Base-by-base conservation (phyloP, 2,797 vertebrate species). In the Myotis planiceps region DNA sequence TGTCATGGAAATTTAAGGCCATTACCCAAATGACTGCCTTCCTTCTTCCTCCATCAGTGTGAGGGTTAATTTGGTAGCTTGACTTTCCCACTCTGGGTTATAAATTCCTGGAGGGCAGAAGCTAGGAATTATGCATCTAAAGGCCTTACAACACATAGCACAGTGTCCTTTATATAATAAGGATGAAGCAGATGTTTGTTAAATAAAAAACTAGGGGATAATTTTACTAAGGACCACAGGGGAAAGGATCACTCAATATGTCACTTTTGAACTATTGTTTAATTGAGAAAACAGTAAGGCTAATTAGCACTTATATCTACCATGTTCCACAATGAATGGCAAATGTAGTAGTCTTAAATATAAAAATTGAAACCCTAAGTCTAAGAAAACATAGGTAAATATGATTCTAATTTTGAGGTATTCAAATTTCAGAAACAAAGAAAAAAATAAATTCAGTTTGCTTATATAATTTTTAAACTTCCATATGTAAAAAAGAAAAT, bases 341-440 rank as follows among this genome's bases (percentile, higher is more conserved):
- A 92, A 91, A 65, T 79, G 29, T 15, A 96, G 76, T 65, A 74
- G 15, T 34, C 63, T 88, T 55, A 79, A 82, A 88, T 49, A 82
- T 78, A 78, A 86, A 96, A 96, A 27, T 27, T 49, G 51, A 88
- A 80, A 55, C 19, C n/a, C n/a, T 74, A 92, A 60, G 18, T 76
- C 27, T 84, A 69, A 90, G 47, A 69, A 89, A 45, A 85, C 0
- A 79, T 21, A 89, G 55, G 21, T 37, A 74, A 78, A 51, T 47
- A 88, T 47, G 27, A 81, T 42, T 93, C 51, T 92, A 29, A 81
- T 68, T 78, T 81, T 94, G 19, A 58, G 18, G 34, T 53, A 88
- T 81, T 85, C 8, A 58, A 81, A 81, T 74, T 74, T 96, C 58
- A 87, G 42, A 94, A 81, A 34, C 34, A 96, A 93, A 80, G 3